Percentiles rank a stretch among this genome's conserved stretches.
phyloP scores from a whole-genome alignment of 1,140 invertebrate genomes.

The Drosophila malerkotliana region DNA sequence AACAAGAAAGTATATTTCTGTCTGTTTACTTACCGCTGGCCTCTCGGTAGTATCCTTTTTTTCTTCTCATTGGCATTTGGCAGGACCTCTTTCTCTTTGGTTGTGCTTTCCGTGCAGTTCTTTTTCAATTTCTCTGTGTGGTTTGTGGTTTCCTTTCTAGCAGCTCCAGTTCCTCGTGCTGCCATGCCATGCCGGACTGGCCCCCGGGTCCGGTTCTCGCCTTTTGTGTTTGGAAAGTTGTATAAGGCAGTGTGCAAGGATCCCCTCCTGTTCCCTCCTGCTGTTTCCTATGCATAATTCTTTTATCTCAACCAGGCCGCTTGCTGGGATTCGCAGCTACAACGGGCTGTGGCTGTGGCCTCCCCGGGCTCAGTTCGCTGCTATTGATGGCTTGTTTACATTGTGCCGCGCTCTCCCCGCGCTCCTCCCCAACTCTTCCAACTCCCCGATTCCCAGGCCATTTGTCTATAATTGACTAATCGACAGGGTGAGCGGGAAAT shows the following conservation, averaged over 20 bases:
- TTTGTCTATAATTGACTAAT: conserved; percentile 81
- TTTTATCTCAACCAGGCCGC: conserved; percentile 65
- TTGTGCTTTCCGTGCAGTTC: conserved; percentile 16
- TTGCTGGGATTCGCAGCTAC: conserved; percentile 1
- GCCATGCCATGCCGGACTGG: conserved; percentile 2
- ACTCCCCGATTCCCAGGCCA: conserved; percentile 73
- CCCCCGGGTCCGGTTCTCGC: conserved; percentile 24
- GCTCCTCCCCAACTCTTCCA: conserved; percentile 4
- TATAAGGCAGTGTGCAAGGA: background rate
- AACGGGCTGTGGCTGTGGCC: too few relatives aligned
- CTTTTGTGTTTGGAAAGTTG: conserved; percentile 46
- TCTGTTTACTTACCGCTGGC: conserved; percentile 4
- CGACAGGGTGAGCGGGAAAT: conserved; percentile 43
- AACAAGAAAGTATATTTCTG: conserved; percentile 1
- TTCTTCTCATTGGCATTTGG: background rate
- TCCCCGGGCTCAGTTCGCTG: conserved; percentile 6
- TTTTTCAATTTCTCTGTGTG: conserved; percentile 59
- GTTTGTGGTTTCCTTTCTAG: conserved; percentile 66
- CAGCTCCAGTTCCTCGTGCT: too few relatives aligned
- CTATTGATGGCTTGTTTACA: conserved; percentile 80
- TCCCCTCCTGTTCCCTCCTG: background rate
- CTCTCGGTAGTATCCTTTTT: background rate
- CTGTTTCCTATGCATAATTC: conserved; percentile 74
- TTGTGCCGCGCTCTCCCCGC: conserved; percentile 35
- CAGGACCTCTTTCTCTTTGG: conserved; percentile 1